Percentiles rank a stretch among this genome's conserved stretches.
phyloP scores from a whole-genome alignment of 2,113 vertebrate genomes.

The sheep (Ovis aries) region DNA sequence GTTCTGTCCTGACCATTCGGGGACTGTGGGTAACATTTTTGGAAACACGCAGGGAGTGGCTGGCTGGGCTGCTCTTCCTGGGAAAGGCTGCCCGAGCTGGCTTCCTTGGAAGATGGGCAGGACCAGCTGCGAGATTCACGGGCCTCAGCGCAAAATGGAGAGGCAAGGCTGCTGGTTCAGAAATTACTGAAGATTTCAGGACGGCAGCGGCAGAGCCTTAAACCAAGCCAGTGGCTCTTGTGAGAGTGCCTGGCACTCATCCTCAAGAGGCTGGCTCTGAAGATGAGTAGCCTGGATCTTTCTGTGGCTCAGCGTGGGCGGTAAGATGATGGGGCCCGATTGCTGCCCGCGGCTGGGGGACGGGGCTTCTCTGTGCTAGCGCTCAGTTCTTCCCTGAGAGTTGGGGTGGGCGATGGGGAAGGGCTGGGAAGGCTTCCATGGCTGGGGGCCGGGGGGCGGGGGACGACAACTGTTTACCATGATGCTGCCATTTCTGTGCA shows the following conservation, averaged over 20 bases:
- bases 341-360: background rate
- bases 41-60: constrained; percentile 62
- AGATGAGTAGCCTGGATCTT: background rate
- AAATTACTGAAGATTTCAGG: background rate
- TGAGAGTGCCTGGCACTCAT: background rate
- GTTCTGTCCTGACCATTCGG: background rate
- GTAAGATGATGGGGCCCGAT: background rate
- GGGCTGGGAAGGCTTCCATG: background rate
- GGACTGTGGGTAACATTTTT: constrained; percentile 55
- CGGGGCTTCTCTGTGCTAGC: background rate
- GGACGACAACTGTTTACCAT: background rate
- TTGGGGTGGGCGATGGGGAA: background rate
- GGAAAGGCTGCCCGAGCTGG: background rate
- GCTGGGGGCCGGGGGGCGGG: fast-evolving
- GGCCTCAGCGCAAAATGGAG: background rate
- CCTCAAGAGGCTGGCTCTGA: background rate
- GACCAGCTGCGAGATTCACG: background rate
- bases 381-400: background rate
- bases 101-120: constrained; percentile 17
- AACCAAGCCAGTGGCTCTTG: background rate
- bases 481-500: fast-evolving
- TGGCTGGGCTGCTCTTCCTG: constrained; percentile 9
- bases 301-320: background rate
- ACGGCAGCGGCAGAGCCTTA: background rate
- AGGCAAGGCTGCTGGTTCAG: background rate